Conservation (phyloP, 2,888 invertebrate genomes). For the Lepetodrilus schrolli region DNA sequence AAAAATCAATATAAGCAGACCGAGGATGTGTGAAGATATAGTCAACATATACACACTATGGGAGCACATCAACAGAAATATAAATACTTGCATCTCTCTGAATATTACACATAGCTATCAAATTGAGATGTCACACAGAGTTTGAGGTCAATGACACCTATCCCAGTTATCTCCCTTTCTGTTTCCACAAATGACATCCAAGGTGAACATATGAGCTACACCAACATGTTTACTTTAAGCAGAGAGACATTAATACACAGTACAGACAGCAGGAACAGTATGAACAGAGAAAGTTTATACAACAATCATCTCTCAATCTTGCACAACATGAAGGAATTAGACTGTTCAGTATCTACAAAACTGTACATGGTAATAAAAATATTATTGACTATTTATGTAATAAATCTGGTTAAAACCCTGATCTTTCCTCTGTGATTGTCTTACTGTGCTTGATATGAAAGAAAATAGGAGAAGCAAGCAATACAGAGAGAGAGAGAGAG, state of each 20-base stretch:
- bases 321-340: constrained; percentile 15
- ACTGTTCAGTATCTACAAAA: constrained; percentile 19
- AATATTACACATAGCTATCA: not conserved
- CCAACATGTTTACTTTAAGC: constrained; percentile 7
- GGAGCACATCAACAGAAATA: constrained; percentile 2
- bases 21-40: not conserved
- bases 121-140: not conserved
- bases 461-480: constrained; percentile 7
- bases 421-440: not conserved
- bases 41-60: constrained; percentile 15
- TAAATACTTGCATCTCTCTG: constrained; percentile 17
- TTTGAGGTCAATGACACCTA: constrained; percentile 2
- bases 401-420: constrained; percentile 11
- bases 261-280: constrained; percentile 17
- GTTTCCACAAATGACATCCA: not conserved
- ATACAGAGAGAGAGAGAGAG: too few relatives aligned
- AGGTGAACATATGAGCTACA: constrained; percentile 5
- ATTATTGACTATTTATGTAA: constrained; percentile 16
- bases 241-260: constrained; percentile 10
- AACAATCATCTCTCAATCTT: constrained; percentile 13
- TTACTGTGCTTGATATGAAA: constrained; percentile 18
- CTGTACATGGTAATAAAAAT: constrained; percentile 25
- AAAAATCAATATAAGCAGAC: not conserved
- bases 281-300: constrained; percentile 19
- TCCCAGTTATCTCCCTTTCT: constrained; percentile 9